Base-by-base conservation (phyloP, 2,797 vertebrate species). In the Anolis apletophallus region DNA sequence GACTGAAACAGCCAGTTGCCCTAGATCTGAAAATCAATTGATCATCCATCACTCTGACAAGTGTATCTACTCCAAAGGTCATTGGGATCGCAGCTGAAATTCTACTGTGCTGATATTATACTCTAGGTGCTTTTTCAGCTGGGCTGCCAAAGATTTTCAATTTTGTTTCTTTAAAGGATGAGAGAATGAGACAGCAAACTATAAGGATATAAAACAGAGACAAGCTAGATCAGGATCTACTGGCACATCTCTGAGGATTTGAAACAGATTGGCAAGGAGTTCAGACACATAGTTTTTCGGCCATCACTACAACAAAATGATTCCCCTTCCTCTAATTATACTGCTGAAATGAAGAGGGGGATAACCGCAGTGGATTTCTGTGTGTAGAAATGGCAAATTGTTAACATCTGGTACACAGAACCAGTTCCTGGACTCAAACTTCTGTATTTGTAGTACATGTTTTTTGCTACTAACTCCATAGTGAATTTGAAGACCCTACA, bases 41-140 rank as follows among this genome's bases (percentile, higher is more conserved):
- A 87, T 69, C 80, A 73, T 82, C 46, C 61, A 87, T 86, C 80
- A 81, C 52, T 76, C 85, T 82, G 80, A 76, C 79, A 77, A 81
- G 21, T 59, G 29, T 46, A 40, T 76, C 57, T 81, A 7, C 12
- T 69, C 71, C 5, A 40, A 82, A 81, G 80, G 80, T 76, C 59
- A 69, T 69, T 86, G 72, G 59, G 75, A 81, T 50, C 26, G 69
- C 72, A 55, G 61, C 59, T 82, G 59, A 61, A 76, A 68, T 87
- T 57, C 54, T 72, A 76, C 50, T 68, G 1, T 2, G 14, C 21
- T 52, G 19, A 16, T 81, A 82, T 82, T 76, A 68, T 10, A 76
- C 40, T 76, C 61, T 34, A 77, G 54, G 68, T 81, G 50, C 52
- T 76, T 87, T 32, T 40, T 29, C 9, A 32, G 59, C 55, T 76